Base-by-base conservation (phyloP, 2,797 vertebrate species). In the Rousettus madagascariensis region DNA sequence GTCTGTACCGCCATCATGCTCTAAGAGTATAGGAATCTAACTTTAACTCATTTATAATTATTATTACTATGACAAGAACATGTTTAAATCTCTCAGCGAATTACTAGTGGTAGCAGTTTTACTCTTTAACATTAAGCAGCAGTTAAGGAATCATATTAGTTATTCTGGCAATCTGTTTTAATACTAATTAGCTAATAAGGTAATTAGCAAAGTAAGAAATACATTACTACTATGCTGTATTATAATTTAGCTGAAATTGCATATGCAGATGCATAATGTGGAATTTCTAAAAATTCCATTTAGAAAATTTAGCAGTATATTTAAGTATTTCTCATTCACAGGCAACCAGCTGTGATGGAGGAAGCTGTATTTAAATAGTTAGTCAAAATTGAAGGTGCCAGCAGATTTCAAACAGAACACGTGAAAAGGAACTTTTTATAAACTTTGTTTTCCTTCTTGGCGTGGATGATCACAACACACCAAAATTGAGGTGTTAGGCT, bases 361-460 rank as follows among this genome's bases (percentile, higher is more conserved):
- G 94, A 96, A 97, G 90, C 46, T 68, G 43, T 95, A 96, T 96
- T 98, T 96, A 97, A 98, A 97, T 95, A 95, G 96, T 96, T 95
- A 95, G 96, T 96, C 77, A 95, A 97, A 97, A 96, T 33, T 95
- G 96, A 96, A 97, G 93, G 96, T 96, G 85, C 96, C 90, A 96
- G 97, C 96, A 97, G 46, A 96, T 96, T 97, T 95, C 96, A 88
- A 96, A 95, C 68, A 96, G 93, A 97, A 90, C 86, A 95, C 65
- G 17, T 91, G 96, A 97, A 96, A 96, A 55, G 43, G 41, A 96
- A 97, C 78, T 96, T 94, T 96, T 96, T 93, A 93, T 95, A 97
- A 96, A 93, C 55, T 86, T 93, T 95, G 89, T 95, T 96, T 97
- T 97, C 84, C 71, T 96, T 96, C 71, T 95, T 63, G 71, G 71